These are phyloP conservation scores for Atractosteus spatula DNA, from an alignment of 2,113 vertebrate genomes.

Conservation along the genomic window DNA sequence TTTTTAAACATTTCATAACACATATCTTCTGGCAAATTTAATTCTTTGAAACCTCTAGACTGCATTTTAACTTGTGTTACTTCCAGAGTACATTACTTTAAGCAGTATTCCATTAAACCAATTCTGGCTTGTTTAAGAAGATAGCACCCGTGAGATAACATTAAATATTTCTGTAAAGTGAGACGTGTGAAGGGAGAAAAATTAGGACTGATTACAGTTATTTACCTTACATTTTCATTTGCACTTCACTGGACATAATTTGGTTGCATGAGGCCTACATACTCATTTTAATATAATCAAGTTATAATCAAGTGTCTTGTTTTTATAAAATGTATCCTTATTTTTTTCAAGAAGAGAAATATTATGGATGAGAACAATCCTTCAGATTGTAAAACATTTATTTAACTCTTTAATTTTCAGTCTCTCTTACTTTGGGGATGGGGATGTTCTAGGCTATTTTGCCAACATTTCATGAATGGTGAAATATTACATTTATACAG, in stretches of 20 bases:
- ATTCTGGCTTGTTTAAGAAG: slow-evolving; percentile 72
- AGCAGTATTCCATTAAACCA: slow-evolving; percentile 75
- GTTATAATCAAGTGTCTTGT: too few species aligned
- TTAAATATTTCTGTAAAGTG: slow-evolving; percentile 79
- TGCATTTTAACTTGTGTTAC: slow-evolving; percentile 75
- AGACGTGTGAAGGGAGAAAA: slow-evolving; percentile 79
- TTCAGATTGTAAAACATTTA: too few species aligned
- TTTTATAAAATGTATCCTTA: too few species aligned
- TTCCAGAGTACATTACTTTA: slow-evolving; percentile 62
- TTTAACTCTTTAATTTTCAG: too few species aligned
- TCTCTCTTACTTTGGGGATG: too few species aligned
- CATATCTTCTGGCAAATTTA: slow-evolving; percentile 50
- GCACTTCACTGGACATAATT: slow-evolving; percentile 81
- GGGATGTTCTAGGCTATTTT: too few species aligned
- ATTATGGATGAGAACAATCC: too few species aligned
- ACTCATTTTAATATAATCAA: too few species aligned
- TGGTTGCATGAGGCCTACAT: slow-evolving; percentile 52
- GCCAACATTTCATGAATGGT: too few species aligned
- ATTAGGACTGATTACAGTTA: slow-evolving; percentile 82
- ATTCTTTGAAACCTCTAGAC: slow-evolving; percentile 67
- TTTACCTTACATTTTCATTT: slow-evolving; percentile 84
- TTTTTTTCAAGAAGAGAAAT: too few species aligned
- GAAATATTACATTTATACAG: too few species aligned
- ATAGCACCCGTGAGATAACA: slow-evolving; percentile 76
- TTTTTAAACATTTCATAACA: neutral